A percentile compares a stretch with the other conserved stretches of the same genome.
phyloP scores from a whole-genome alignment of 2,888 invertebrate genomes.

The Siphlonurus alternatus region DNA sequence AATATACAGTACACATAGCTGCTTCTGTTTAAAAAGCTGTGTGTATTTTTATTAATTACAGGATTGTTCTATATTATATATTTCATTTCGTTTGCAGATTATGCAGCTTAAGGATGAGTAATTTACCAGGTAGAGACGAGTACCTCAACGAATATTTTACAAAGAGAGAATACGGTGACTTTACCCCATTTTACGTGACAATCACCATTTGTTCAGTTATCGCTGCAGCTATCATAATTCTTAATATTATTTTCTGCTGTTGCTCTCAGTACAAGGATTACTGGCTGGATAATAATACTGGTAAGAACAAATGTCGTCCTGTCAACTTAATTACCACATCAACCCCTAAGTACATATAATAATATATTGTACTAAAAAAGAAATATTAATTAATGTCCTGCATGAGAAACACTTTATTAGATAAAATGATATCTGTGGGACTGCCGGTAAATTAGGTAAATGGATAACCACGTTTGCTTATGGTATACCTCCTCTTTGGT shows the following conservation, averaged over 20 bases:
- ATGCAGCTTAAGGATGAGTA: background rate
- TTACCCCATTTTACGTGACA: constrained; percentile 68
- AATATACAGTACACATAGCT: no score
- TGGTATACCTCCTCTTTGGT: no score
- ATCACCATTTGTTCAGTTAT: constrained; percentile 62
- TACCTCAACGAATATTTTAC: background rate
- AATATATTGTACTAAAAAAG: background rate
- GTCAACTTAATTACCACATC: background rate
- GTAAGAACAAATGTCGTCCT: constrained; percentile 27
- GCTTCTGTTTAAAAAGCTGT: no score
- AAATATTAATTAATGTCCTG: no score
- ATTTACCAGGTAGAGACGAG: background rate
- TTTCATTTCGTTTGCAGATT: no score
- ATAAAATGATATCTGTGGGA: no score
- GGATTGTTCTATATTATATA: no score
- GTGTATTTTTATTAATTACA: no score
- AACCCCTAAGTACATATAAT: background rate
- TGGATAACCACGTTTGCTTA: no score
- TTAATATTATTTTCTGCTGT: constrained; percentile 66
- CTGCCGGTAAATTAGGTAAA: no score
- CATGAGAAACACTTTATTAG: no score
- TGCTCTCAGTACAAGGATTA: constrained; percentile 63
- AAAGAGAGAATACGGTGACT: constrained; percentile 45
- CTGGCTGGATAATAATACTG: constrained; percentile 69
- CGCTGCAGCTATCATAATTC: constrained; percentile 46